Evolutionary conservation across 2,888 invertebrate species (phyloP).

Genomic region (Drosophila stalkeri): DNA sequence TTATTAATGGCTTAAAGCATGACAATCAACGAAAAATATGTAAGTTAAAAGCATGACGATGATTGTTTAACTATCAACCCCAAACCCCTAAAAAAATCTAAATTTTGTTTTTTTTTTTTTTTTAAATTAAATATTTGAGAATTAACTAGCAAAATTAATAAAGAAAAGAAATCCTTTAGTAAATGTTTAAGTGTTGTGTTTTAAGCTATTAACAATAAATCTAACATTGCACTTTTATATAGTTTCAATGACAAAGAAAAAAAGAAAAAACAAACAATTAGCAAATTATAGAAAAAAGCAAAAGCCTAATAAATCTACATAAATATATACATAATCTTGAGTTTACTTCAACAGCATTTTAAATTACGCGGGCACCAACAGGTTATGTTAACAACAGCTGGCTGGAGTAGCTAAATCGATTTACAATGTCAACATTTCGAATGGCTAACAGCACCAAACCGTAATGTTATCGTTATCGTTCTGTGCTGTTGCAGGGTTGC

Average conservation of each 20-base stretch:
- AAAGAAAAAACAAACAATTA: constrained; percentile 36
- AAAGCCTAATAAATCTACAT: constrained; percentile 48
- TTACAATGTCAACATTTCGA: constrained; percentile 5
- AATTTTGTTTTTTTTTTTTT: constrained; percentile 3
- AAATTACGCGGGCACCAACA: constrained; percentile 10
- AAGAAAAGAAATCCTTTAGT: constrained; percentile 22
- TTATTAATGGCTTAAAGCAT: constrained; percentile 71
- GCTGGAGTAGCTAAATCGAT: not conserved
- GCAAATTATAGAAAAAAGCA: constrained; percentile 60
- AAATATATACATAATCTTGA: constrained; percentile 1
- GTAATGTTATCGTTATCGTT: constrained; percentile 2
- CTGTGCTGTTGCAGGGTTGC: constrained; percentile 30
- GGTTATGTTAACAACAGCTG: constrained; percentile 10
- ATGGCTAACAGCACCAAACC: not conserved
- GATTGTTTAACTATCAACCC: constrained; percentile 46
- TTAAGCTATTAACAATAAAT: constrained; percentile 54
- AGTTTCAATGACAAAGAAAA: constrained; percentile 46
- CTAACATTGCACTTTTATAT: constrained; percentile 55
- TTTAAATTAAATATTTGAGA: constrained; percentile 5
- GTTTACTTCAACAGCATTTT: not conserved
- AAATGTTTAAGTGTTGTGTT: constrained; percentile 63
- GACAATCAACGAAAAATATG: constrained; percentile 71
- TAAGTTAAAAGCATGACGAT: constrained; percentile 37
- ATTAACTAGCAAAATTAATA: constrained; percentile 32
- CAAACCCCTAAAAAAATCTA: not conserved